Percentiles rank a stretch among this genome's conserved stretches.
These are phyloP conservation scores for Scaptodrosophila lebanonensis DNA, from an alignment of 1,140 invertebrate species.

Conservation along the genomic window DNA sequence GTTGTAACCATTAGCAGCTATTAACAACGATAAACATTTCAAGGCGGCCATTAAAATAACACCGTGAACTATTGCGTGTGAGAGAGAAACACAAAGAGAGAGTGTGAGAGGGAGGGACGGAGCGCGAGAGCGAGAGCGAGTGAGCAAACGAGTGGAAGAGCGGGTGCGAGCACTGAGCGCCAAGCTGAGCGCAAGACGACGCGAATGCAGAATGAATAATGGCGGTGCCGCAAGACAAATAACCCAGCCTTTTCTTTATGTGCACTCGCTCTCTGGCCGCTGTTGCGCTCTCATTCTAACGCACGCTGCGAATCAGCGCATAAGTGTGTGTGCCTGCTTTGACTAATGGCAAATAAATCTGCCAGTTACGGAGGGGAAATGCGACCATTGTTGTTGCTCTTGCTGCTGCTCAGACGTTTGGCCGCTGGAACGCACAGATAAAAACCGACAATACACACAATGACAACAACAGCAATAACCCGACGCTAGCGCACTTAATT, in stretches of 20 bases:
- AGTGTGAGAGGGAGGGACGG: constrained; percentile 9
- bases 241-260: constrained; percentile 68
- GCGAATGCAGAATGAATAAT: constrained; percentile 68
- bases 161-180: constrained; percentile 18
- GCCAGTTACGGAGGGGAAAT: constrained; percentile 25
- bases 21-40: constrained; percentile 77
- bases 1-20: too few relatives aligned
- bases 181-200: constrained; percentile 23
- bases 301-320: constrained; percentile 14
- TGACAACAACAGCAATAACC: neutral
- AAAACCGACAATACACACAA: constrained; percentile 3
- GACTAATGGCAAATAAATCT: constrained; percentile 74
- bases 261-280: constrained; percentile 10
- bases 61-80: constrained; percentile 17
- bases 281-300: constrained; percentile 38
- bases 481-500: constrained; percentile 6
- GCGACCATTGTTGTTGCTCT: constrained; percentile 34
- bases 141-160: constrained; percentile 24
- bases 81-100: constrained; percentile 23
- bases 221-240: constrained; percentile 76
- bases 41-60: constrained; percentile 77
- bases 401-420: constrained; percentile 16
- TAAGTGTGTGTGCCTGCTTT: constrained; percentile 64
- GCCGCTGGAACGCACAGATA: constrained; percentile 11
- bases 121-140: constrained; percentile 19